Evolutionary conservation across 92 coral and sea anemone species (phyloP).

Genomic region (Bergia puertoricense): DNA sequence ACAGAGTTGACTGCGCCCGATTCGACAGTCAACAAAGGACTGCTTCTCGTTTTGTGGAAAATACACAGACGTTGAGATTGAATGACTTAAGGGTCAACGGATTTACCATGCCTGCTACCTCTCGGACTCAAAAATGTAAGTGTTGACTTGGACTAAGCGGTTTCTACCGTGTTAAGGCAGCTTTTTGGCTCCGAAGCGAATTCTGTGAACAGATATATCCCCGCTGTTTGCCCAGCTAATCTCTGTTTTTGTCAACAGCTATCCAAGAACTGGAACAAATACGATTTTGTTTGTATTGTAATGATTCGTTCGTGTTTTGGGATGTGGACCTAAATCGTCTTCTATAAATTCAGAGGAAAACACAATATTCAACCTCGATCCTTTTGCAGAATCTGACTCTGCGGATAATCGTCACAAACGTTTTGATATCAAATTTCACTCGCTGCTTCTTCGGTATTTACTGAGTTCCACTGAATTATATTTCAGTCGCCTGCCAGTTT

Average conservation of each 20-base stretch:
- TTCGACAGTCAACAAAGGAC: slow-evolving; percentile 25
- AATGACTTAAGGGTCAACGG: slow-evolving; percentile 24
- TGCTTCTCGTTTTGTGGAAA: slow-evolving; percentile 20
- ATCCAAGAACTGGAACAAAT: background rate
- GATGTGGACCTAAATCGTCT: background rate
- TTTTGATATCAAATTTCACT: slow-evolving; percentile 28
- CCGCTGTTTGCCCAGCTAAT: background rate
- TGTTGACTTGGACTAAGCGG: background rate
- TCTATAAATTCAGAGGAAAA: background rate
- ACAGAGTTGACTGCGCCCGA: slow-evolving; percentile 39
- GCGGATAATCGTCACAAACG: slow-evolving; percentile 2
- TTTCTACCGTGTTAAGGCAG: background rate
- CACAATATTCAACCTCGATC: background rate
- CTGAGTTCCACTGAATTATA: background rate
- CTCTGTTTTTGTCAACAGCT: slow-evolving; percentile 39
- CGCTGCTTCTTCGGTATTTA: background rate
- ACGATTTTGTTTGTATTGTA: slow-evolving; percentile 1
- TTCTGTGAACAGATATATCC: slow-evolving; percentile 24
- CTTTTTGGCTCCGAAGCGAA: slow-evolving; percentile 5
- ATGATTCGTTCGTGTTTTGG: background rate
- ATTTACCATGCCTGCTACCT: slow-evolving; percentile 37
- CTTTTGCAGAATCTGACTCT: background rate
- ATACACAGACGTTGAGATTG: slow-evolving; percentile 16
- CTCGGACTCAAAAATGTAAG: slow-evolving; percentile 38
- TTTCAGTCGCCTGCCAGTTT: background rate